These are phyloP conservation scores for Tangara arthus DNA, from an alignment of 2,797 vertebrate genomes.

Conservation along the genomic window DNA sequence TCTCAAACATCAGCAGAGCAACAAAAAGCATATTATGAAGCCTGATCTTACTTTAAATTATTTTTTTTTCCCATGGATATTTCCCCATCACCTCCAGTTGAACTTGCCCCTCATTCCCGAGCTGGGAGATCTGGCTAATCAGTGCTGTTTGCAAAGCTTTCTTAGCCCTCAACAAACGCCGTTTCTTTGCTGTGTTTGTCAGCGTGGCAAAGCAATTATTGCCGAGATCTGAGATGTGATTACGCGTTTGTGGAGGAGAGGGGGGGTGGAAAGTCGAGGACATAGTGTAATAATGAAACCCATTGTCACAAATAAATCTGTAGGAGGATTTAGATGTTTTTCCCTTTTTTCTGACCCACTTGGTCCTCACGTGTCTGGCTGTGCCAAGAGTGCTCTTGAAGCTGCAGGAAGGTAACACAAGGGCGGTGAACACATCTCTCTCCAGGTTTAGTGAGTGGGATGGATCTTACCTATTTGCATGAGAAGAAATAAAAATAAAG, in stretches of 20 bases:
- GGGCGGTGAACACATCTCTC: neutral
- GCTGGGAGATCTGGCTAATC: slow-evolving; percentile 25
- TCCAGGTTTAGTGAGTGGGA: neutral
- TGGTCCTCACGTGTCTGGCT: neutral
- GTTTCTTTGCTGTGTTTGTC: slow-evolving; percentile 43
- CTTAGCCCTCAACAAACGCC: neutral
- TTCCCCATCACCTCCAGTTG: neutral
- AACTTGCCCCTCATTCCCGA: neutral
- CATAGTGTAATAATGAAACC: slow-evolving; percentile 54
- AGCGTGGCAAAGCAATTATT: neutral
- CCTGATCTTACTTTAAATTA: neutral
- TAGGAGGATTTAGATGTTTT: slow-evolving; percentile 39
- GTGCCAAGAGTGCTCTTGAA: neutral
- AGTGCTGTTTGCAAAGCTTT: slow-evolving; percentile 40
- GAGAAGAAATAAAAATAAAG: neutral
- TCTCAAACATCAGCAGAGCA: neutral
- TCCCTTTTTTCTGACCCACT: slow-evolving; percentile 15
- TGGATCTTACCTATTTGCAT: neutral
- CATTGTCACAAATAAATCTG: slow-evolving; percentile 39
- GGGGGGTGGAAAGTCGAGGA: neutral
- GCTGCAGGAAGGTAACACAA: neutral
- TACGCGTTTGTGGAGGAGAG: slow-evolving; percentile 13
- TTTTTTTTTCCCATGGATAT: neutral
- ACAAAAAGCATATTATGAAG: neutral
- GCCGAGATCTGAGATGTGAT: neutral